These are phyloP conservation scores for Calcarius lapponicus DNA, from an alignment of 2,797 vertebrate genomes.

Conservation along the genomic window DNA sequence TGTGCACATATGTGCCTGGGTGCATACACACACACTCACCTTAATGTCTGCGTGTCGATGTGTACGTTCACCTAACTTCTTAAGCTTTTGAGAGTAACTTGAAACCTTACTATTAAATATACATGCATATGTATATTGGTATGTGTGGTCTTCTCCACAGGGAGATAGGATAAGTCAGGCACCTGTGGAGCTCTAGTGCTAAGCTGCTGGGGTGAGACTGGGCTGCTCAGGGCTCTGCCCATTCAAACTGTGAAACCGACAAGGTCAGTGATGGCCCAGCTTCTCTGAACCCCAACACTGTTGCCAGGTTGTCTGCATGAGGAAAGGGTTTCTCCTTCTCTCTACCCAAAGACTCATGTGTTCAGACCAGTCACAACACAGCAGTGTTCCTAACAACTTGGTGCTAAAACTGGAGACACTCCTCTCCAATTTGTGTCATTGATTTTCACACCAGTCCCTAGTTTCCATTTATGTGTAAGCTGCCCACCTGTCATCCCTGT, in stretches of 20 bases:
- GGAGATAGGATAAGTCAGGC: neutral
- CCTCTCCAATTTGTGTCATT: neutral
- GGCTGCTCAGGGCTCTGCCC: neutral
- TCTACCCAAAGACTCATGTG: neutral
- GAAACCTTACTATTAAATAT: neutral
- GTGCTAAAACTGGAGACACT: neutral
- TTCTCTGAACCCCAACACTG: neutral
- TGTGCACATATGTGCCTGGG: rapidly evolving
- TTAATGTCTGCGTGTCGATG: neutral
- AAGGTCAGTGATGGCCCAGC: neutral
- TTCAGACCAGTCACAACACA: neutral
- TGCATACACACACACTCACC: rapidly evolving
- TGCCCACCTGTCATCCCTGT: neutral
- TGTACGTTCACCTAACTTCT: neutral
- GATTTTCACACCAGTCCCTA: neutral
- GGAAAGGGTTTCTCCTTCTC: neutral
- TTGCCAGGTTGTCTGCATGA: rapidly evolving
- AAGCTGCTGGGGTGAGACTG: rapidly evolving
- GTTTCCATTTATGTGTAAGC: neutral
- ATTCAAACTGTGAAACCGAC: neutral
- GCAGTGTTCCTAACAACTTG: neutral
- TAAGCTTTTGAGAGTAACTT: neutral
- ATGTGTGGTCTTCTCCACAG: neutral
- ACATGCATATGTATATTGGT: neutral
- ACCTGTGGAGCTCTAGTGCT: neutral